phyloP scores from a whole-genome alignment of 2,888 invertebrate genomes.

The Pheosia gnoma region DNA sequence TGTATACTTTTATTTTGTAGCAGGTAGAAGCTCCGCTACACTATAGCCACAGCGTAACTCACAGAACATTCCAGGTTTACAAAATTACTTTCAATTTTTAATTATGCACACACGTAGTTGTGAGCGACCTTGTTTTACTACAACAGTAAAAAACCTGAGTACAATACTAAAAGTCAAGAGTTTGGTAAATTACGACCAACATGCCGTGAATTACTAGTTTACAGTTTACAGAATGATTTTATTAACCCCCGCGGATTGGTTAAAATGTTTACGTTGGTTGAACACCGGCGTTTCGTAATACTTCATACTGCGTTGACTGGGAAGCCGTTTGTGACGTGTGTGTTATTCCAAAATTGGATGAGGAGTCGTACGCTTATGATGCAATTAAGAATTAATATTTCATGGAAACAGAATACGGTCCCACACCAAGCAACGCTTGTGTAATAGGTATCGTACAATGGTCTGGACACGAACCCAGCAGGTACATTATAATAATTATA shows the following conservation, averaged over 20 bases:
- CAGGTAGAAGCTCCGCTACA: not conserved
- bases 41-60: slow-evolving; percentile 12
- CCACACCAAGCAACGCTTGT: too few relatives aligned
- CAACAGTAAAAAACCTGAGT: slow-evolving; percentile 68
- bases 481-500: too few relatives aligned
- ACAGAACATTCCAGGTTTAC: slow-evolving; percentile 32
- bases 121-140: slow-evolving; percentile 70
- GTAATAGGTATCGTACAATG: too few relatives aligned
- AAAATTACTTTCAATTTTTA: slow-evolving; percentile 24
- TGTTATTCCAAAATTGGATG: not conserved
- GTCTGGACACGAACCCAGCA: too few relatives aligned
- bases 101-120: slow-evolving; percentile 39
- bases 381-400: too few relatives aligned
- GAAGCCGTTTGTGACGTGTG: not conserved
- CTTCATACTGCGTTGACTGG: slow-evolving; percentile 45
- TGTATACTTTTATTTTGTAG: not conserved
- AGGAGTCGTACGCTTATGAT: too few relatives aligned
- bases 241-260: slow-evolving; percentile 66
- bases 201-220: slow-evolving; percentile 53
- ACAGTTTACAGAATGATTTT: slow-evolving; percentile 72
- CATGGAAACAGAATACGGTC: too few relatives aligned
- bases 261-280: slow-evolving; percentile 59
- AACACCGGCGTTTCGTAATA: slow-evolving; percentile 57
- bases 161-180: slow-evolving; percentile 75
- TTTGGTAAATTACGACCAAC: slow-evolving; percentile 64